Conservation (phyloP, 2,888 invertebrate species). For the Dryomyza anilis region DNA sequence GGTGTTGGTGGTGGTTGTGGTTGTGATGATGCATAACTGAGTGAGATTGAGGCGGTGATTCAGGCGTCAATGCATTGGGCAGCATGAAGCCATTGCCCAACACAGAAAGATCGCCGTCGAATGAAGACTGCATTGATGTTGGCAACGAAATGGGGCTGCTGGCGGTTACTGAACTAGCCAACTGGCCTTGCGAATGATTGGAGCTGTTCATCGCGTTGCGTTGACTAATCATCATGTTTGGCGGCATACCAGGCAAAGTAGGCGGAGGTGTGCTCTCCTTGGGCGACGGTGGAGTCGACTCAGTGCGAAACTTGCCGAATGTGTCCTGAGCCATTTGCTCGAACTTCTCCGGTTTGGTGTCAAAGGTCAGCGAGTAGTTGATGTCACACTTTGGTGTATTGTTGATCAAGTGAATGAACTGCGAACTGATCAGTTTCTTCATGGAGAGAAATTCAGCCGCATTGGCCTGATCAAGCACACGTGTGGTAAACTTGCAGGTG, state of each 20-base stretch:
- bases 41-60: slow-evolving; percentile 61
- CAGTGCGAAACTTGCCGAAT: slow-evolving; percentile 77
- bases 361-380: slow-evolving; percentile 79
- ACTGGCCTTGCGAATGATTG: slow-evolving; percentile 49
- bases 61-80: slow-evolving; percentile 56
- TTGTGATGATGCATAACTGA: slow-evolving; percentile 36
- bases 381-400: slow-evolving; percentile 83
- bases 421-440: slow-evolving; percentile 77
- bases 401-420: slow-evolving; percentile 78
- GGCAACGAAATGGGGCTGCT: slow-evolving; percentile 73
- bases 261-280: slow-evolving; percentile 64
- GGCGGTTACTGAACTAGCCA: slow-evolving; percentile 62
- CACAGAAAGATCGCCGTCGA: slow-evolving; percentile 73
- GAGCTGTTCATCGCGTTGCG: slow-evolving; percentile 44
- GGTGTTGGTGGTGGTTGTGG: slow-evolving; percentile 37
- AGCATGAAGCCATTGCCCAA: slow-evolving; percentile 63
- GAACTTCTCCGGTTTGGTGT: slow-evolving; percentile 79
- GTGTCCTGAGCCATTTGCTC: slow-evolving; percentile 73
- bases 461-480: slow-evolving; percentile 82
- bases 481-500: slow-evolving; percentile 82
- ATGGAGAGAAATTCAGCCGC: slow-evolving; percentile 83
- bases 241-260: slow-evolving; percentile 64
- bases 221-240: slow-evolving; percentile 46
- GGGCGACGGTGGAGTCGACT: slow-evolving; percentile 62
- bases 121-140: slow-evolving; percentile 75